Base-by-base conservation (phyloP, 64 coral and sea anemone species). In the Actinia equina region DNA sequence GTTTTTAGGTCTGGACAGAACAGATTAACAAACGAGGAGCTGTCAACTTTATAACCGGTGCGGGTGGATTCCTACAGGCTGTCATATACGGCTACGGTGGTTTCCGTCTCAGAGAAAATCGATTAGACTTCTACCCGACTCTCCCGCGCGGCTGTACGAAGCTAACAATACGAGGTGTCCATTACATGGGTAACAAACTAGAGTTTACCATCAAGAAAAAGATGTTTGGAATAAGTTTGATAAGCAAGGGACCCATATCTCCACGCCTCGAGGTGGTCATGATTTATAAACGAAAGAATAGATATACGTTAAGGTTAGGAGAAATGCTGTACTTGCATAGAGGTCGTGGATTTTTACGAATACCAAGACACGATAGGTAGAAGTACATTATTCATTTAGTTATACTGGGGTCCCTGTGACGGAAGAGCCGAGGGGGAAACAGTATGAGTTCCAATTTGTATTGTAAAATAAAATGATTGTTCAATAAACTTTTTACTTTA, bases 31-130 rank as follows among this genome's bases (percentile, higher is more conserved):
- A 81, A n/a, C 61, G 86, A 57, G 94, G 94, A 20, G 94, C 94
- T 3, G 94, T 92, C 13, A 97, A 97, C 70, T 97, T 97, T 37
- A 97, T 97, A 19, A 97, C 94, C 7, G 94, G 94, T 56, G 94
- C 94, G 30, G 94, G 91, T 3, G 94, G 94, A 2, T 97, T 97
- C 70, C 82, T 97, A 10, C 94, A 97, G 82, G 91, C 91, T 44
- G 56, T 97, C 58, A 80, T 97, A 25, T 93, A 97, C 77, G 94
- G 94, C 12, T 96, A 96, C 59, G 94, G 94, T 80, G 94, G 94
- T 23, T 92, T 96, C 57, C 91, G 94, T 9, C 79, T 96, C 44
- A 77, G 86, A 10, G 79, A 77, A 4, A 80, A 89, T 30, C 55
- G 77, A 7, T 43, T 96, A n/a, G 59, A 79, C 14, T 93, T 96